Evolutionary conservation across 2,888 invertebrate genomes (phyloP).

Genomic region (Scaptodrosophila latifasciaeformis): DNA sequence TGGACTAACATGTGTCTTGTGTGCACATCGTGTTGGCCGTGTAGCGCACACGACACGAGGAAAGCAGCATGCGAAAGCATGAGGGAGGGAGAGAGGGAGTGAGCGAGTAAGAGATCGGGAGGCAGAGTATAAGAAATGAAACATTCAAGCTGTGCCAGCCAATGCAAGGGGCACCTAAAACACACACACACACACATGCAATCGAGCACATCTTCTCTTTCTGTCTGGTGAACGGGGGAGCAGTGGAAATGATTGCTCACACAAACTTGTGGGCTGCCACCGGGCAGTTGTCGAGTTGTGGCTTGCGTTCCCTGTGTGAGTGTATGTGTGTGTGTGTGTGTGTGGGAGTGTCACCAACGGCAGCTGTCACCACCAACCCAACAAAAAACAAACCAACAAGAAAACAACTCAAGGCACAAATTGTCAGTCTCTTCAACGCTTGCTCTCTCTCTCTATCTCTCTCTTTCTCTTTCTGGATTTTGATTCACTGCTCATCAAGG

Average conservation of each 20-base stretch:
- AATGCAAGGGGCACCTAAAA: conserved; percentile 40
- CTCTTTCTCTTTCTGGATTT: too few species aligned
- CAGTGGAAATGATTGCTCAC: conserved; percentile 37
- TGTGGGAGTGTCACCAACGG: conserved; percentile 61
- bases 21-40: too few species aligned
- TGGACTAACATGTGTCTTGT: too few species aligned
- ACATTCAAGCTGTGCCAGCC: conserved; percentile 28
- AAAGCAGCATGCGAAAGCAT: too few species aligned
- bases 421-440: conserved; percentile 20
- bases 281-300: conserved; percentile 71
- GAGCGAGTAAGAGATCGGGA: not conserved
- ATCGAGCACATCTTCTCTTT: conserved; percentile 16
- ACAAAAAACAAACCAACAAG: conserved; percentile 8
- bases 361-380: conserved; percentile 30
- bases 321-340: conserved; percentile 28
- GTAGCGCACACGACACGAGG: too few species aligned
- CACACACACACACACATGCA: conserved; percentile 26
- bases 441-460: conserved; percentile 27
- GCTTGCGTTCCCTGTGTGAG: conserved; percentile 29
- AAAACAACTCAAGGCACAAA: conserved; percentile 13
- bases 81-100: conserved; percentile 1
- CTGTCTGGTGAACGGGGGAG: too few species aligned
- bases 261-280: conserved; percentile 62
- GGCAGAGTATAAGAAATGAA: conserved; percentile 6
- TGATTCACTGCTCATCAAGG: not conserved